Evolutionary conservation across 2,797 vertebrate species (phyloP).

Genomic region (Australoheros facetus): DNA sequence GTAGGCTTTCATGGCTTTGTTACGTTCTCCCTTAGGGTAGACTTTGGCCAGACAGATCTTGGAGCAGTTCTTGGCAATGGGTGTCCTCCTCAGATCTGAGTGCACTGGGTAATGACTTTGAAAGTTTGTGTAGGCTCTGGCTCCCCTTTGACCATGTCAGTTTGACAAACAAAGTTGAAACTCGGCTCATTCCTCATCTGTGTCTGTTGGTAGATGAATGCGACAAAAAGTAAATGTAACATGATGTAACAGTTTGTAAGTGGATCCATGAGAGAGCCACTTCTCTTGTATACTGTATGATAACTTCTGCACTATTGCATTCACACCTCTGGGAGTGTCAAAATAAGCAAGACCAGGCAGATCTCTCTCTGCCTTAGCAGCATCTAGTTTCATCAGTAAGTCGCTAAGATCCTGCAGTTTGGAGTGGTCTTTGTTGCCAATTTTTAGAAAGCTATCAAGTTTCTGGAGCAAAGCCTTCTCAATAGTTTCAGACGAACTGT

Average conservation of each 20-base stretch:
- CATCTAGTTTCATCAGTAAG: neutral
- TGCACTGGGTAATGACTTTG: neutral
- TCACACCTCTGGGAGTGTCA: neutral
- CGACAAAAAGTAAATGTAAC: neutral
- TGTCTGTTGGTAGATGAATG: neutral
- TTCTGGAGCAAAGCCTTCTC: neutral
- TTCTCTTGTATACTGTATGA: neutral
- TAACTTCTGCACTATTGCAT: neutral
- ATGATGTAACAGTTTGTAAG: neutral
- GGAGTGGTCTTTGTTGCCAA: fast-evolving
- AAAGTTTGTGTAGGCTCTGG: neutral
- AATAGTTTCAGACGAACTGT: neutral
- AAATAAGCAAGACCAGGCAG: neutral
- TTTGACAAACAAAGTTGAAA: neutral
- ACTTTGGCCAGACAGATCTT: neutral
- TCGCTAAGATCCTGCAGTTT: neutral
- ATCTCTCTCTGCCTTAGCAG: too few species aligned
- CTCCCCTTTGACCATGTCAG: neutral
- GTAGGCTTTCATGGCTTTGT: neutral
- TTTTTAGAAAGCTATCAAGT: neutral
- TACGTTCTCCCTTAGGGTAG: neutral
- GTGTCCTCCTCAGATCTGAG: neutral
- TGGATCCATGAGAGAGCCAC: neutral
- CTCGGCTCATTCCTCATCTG: neutral
- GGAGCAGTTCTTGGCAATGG: neutral